Conservation (phyloP, 2,888 invertebrate species). For the Folsomia candida region DNA sequence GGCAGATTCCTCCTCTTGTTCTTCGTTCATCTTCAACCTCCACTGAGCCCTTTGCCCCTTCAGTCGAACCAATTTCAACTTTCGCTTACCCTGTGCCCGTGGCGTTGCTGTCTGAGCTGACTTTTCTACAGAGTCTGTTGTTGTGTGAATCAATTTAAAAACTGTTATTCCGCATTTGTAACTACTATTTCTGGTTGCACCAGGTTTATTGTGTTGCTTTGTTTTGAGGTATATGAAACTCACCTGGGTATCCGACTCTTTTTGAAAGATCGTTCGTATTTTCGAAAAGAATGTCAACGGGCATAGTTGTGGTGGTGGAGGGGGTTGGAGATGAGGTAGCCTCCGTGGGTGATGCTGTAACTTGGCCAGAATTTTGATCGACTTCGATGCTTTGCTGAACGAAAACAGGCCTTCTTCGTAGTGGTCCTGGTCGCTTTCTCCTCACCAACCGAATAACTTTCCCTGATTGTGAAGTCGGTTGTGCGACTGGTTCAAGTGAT, state of each 20-base stretch:
- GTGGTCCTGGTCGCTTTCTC: conserved; percentile 28
- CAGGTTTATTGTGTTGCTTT: not conserved
- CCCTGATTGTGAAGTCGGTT: conserved; percentile 22
- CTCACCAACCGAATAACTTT: conserved; percentile 46
- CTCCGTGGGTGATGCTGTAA: conserved; percentile 9
- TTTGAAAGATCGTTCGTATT: conserved; percentile 36
- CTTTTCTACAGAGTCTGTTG: conserved; percentile 33
- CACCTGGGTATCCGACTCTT: conserved; percentile 45
- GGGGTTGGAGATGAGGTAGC: not conserved
- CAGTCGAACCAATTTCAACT: conserved; percentile 45
- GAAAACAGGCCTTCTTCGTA: conserved; percentile 28
- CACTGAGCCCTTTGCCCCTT: conserved; percentile 49
- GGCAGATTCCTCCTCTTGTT: conserved; percentile 8
- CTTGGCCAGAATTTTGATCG: conserved; percentile 15
- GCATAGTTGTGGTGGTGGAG: conserved; percentile 24
- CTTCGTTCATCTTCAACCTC: conserved; percentile 40
- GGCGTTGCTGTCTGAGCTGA: conserved; percentile 19
- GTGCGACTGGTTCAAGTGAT: conserved; percentile 13
- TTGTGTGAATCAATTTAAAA: conserved; percentile 13
- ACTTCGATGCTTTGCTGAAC: conserved; percentile 29
- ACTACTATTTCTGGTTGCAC: not conserved
- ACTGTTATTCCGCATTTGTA: conserved; percentile 11
- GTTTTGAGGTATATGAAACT: not conserved
- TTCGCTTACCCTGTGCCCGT: conserved; percentile 21
- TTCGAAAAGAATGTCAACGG: conserved; percentile 42